Percentiles rank a stretch among this genome's conserved stretches.
Conservation (phyloP, 2,888 invertebrate genomes). For the Cephus nigrinus region DNA sequence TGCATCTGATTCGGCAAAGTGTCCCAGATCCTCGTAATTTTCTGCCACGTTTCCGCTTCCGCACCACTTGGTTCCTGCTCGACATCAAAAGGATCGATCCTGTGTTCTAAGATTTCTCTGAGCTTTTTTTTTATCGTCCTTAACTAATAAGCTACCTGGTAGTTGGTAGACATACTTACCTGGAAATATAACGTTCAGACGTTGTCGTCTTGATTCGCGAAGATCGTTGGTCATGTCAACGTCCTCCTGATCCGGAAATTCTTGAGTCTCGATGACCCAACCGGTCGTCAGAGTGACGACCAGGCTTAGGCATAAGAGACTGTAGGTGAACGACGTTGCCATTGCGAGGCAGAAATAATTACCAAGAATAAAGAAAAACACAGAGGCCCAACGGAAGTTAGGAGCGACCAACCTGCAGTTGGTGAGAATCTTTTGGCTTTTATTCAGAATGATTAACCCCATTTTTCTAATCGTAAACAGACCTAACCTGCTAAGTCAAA, state of each 20-base stretch:
- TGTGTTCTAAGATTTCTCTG: background rate
- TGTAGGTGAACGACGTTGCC: background rate
- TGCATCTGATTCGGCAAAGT: constrained; percentile 49
- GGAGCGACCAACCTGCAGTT: constrained; percentile 1
- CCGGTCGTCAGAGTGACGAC: constrained; percentile 12
- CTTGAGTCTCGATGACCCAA: constrained; percentile 27
- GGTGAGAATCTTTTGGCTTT: background rate
- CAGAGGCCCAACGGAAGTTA: constrained; percentile 15
- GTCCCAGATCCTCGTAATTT: constrained; percentile 49
- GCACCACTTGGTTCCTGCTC: constrained; percentile 57
- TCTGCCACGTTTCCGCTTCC: constrained; percentile 53
- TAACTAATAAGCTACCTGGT: background rate
- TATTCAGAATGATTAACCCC: background rate
- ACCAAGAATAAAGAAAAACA: constrained; percentile 4
- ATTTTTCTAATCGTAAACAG: background rate
- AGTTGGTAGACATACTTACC: constrained; percentile 34
- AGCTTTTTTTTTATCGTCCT: background rate
- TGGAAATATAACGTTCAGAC: constrained; percentile 44
- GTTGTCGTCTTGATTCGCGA: constrained; percentile 21
- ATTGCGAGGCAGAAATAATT: background rate
- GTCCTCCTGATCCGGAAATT: constrained; percentile 11
- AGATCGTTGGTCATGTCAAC: constrained; percentile 20
- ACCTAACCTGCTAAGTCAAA: background rate
- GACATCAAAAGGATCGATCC: background rate
- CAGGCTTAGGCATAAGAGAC: background rate